Base-by-base conservation (phyloP, 2,113 vertebrate genomes). In the Turnix velox region DNA sequence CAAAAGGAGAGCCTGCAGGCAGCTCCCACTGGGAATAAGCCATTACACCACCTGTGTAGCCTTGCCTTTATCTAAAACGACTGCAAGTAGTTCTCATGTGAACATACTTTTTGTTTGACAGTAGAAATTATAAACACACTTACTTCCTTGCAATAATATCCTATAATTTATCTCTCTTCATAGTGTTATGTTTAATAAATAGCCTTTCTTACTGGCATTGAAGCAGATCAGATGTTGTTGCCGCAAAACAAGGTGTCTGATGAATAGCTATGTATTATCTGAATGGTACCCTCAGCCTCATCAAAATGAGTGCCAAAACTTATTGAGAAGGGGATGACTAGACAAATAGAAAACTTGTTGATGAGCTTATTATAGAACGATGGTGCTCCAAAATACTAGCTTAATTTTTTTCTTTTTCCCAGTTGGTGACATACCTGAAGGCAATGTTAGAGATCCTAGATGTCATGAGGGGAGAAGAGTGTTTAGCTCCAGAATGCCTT, bases 1-100 rank as follows among this genome's bases (percentile, higher is more conserved):
- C 14, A 27, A 76, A 77, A 68, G 30, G 33, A 31, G 25, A 77
- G n/a, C 35, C 59, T 55, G 25, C 27, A 46, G 55, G 61, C 55
- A 62, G 13, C 61, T 74, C 55, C 42, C 75, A 71, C 33, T 1
- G 8, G 0, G 6, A 9, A 25, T 40, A 3, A 4, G 61, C 0
- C 2, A 48, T 66, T 39, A 18, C 0, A 0, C 16, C 71, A 69
- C 69, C 75, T 78, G 61, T 0, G 0, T 58, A 71, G 71, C 51
- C 72, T 79, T 79, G 80, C 28, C 48, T 67, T 75, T 58, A 45
- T 54, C 42, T 62, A 20, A 75, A 85, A 40, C 28, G 2, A 6
- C 31, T 45, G 31, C 31, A 68, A 87, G 49, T 30, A 65, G 12
- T 40, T 81, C 16, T 76, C 40, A n/a, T 20, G 24, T 1, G 5